Conservation (phyloP, 2,888 invertebrate species). For the Tenthredo scrophulariae region DNA sequence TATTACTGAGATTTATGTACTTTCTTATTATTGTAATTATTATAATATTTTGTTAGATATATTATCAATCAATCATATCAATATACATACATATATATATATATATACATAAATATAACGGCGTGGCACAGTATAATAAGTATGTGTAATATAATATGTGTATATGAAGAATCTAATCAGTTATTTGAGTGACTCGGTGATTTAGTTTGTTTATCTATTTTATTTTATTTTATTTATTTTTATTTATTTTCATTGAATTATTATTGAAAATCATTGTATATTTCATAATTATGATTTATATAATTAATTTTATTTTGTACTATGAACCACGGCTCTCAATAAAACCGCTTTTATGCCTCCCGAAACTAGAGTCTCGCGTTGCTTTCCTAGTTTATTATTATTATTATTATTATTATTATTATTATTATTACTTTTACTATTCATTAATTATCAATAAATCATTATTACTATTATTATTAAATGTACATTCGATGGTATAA, state of each 20-base stretch:
- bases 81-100: neutral
- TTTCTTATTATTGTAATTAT: neutral
- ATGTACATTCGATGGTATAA: neutral
- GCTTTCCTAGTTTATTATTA: constrained; percentile 45
- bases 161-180: neutral
- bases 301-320: constrained; percentile 74
- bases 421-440: neutral
- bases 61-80: constrained; percentile 1
- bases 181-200: neutral
- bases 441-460: neutral
- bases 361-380: constrained; percentile 63
- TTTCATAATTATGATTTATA: constrained; percentile 63
- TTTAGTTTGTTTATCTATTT: constrained; percentile 35
- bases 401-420: constrained; percentile 52
- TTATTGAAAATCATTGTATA: constrained; percentile 51
- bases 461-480: neutral
- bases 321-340: constrained; percentile 71
- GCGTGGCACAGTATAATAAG: too few species aligned
- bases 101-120: neutral
- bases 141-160: too few species aligned
- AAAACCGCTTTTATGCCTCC: constrained; percentile 59
- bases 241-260: neutral
- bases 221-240: too few species aligned
- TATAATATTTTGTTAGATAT: neutral
- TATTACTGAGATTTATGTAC: constrained; percentile 22